Evolutionary conservation across 2,888 invertebrate species (phyloP), one percentile per base, ranked within the genome.

Genomic region (Limnephilus lunatus): DNA sequence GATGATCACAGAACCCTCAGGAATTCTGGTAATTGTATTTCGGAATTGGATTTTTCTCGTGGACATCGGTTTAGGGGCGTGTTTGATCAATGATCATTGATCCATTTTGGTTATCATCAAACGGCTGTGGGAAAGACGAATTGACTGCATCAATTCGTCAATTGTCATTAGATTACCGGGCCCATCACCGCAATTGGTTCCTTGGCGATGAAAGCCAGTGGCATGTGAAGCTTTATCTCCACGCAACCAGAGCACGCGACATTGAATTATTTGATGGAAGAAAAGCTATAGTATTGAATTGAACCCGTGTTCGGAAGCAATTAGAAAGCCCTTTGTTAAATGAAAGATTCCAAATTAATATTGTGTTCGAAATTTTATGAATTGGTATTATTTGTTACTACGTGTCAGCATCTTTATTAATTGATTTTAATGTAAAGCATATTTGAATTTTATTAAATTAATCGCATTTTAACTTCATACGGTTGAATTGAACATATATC

Each of bases 21-120:
- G 88, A 88, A 68, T 88, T 31, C 90, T 85, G 39, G 90, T 90
- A 85, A 90, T 90, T 90, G 80, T 85, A 90, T 90, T 80, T 53
- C 19, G 85, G 85, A 90, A 90, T 90, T 85, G 39, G 85, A 90
- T 90, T 90, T 90, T 85, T 90, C 82, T 90, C 83, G 53, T 31
- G 88, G 88, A 88, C 88, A 87, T 48, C 31, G 35, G 32, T 12
- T 12, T 12, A 39, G 85, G 88, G 88, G 87, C 87, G 87, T 87
- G 87, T 4, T n/a, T 12, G 53, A 53, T 53, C 30, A 31, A 87
- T 48, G 31, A 15, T 14, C 68, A 68, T n/a, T n/a, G 88, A 35
- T 32, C 68, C 15, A 19, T 53, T 85, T 88, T 68, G 88, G 53
- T 53, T 53, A 80, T 88, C 88, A 88, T 53, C 88, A 53, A 32